A percentile compares a stretch with the other conserved stretches of the same genome.
Evolutionary conservation across 2,888 invertebrate species (phyloP).

Genomic region (Xestobium rufovillosum): DNA sequence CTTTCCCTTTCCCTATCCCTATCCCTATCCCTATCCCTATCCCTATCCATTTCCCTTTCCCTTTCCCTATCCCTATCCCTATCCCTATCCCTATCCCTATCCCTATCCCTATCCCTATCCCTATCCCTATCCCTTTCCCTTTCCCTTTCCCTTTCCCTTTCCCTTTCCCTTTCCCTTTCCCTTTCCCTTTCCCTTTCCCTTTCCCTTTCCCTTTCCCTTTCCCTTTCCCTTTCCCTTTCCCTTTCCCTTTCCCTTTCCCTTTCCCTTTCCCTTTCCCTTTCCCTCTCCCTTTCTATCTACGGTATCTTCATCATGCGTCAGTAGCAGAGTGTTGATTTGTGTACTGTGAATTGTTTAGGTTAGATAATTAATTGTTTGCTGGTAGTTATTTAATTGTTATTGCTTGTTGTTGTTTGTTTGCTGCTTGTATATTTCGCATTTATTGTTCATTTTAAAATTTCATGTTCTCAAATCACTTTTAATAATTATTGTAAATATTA

Average conservation of each 20-base stretch:
- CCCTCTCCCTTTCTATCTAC: too few species aligned
- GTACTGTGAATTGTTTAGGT: too few species aligned
- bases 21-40: constrained; percentile 5
- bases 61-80: constrained; percentile 3
- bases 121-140: constrained; percentile 1
- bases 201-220: not conserved
- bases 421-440: too few species aligned
- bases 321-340: too few species aligned
- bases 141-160: not conserved
- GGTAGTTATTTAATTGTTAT: too few species aligned
- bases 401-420: too few species aligned
- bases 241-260: constrained; percentile 9
- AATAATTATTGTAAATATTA: too few species aligned
- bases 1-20: constrained; percentile 1
- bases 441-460: too few species aligned
- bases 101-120: constrained; percentile 4
- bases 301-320: too few species aligned
- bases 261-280: constrained; percentile 11
- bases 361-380: too few species aligned
- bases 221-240: constrained; percentile 5
- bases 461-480: too few species aligned
- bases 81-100: constrained; percentile 10
- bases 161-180: not conserved
- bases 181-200: not conserved
- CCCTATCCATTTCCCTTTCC: constrained; percentile 7